These are phyloP conservation scores for Enteromius unitaeniatus DNA, from an alignment of 2,797 vertebrate species.

Conservation along the genomic window DNA sequence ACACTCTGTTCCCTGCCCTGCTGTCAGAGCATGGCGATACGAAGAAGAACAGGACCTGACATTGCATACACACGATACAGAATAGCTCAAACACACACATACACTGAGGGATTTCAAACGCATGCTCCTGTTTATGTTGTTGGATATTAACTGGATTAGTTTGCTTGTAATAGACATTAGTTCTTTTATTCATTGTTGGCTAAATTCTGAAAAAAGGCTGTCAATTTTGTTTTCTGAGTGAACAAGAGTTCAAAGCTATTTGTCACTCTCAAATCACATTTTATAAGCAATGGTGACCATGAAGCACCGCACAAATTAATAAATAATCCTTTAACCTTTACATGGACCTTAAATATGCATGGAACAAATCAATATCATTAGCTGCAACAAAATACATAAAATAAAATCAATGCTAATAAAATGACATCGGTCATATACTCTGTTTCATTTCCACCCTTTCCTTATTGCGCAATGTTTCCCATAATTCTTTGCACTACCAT, in stretches of 20 bases:
- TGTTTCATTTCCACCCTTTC: conserved; percentile 56
- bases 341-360: conserved; percentile 59
- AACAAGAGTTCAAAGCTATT: conserved; percentile 14
- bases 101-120: conserved; percentile 2
- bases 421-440: conserved; percentile 69
- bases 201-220: not conserved
- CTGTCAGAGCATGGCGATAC: conserved; percentile 63
- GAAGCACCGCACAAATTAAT: conserved; percentile 53
- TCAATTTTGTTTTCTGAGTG: conserved; percentile 39
- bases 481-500: conserved; percentile 51
- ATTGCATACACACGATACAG: conserved; percentile 45
- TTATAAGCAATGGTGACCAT: conserved; percentile 63
- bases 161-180: not conserved
- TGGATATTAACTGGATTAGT: not conserved
- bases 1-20: conserved; percentile 63
- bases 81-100: conserved; percentile 39
- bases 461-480: conserved; percentile 62
- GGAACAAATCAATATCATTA: conserved; percentile 74
- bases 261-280: conserved; percentile 59
- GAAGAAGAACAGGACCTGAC: conserved; percentile 62
- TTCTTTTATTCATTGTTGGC: not conserved
- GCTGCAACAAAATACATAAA: conserved; percentile 78
- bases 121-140: not conserved
- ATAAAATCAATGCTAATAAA: conserved; percentile 82
- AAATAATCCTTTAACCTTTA: conserved; percentile 70